A percentile compares a stretch with the other conserved stretches of the same genome.
These are phyloP conservation scores for Teleopsis dalmanni DNA, from an alignment of 1,140 invertebrate genomes.

Conservation along the genomic window DNA sequence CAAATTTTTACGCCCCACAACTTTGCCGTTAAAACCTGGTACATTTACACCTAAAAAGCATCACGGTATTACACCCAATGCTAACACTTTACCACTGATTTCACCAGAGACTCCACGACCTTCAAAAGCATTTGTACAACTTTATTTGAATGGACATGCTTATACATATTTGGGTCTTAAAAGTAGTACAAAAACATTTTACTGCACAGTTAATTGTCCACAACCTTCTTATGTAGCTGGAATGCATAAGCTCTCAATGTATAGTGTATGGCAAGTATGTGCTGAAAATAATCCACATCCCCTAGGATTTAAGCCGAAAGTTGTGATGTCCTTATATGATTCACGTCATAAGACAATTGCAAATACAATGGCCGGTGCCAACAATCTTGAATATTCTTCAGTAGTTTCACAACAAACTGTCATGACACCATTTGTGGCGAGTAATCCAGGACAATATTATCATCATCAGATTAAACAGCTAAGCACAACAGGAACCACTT, in stretches of 20 bases:
- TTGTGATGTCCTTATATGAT: conserved; percentile 63
- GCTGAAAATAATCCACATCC: conserved; percentile 64
- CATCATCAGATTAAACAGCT: conserved; percentile 25
- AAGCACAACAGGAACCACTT: conserved; percentile 20
- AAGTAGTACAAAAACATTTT: conserved; percentile 82
- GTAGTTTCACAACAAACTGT: conserved; percentile 31
- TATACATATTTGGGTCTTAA: conserved; percentile 89
- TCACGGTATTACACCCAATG: conserved; percentile 67
- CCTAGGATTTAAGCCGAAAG: conserved; percentile 59
- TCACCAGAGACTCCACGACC: conserved; percentile 86
- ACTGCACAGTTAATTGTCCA: conserved; percentile 84
- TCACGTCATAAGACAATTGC: conserved; percentile 58
- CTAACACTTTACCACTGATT: conserved; percentile 67
- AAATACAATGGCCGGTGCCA: conserved; percentile 37
- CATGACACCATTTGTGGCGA: conserved; percentile 20
- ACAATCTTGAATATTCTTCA: conserved; percentile 19
- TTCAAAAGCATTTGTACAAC: conserved; percentile 78
- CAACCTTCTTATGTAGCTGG: conserved; percentile 92
- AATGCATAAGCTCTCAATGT: conserved; percentile 91
- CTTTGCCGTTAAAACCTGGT: conserved; percentile 70
- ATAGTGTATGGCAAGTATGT: conserved; percentile 89
- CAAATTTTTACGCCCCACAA: conserved; percentile 71
- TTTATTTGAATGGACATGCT: conserved; percentile 82
- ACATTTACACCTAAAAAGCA: conserved; percentile 70
- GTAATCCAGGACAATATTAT: conserved; percentile 20